Evolutionary conservation across 2,797 vertebrate species (phyloP).

Genomic region (Paguma larvata): DNA sequence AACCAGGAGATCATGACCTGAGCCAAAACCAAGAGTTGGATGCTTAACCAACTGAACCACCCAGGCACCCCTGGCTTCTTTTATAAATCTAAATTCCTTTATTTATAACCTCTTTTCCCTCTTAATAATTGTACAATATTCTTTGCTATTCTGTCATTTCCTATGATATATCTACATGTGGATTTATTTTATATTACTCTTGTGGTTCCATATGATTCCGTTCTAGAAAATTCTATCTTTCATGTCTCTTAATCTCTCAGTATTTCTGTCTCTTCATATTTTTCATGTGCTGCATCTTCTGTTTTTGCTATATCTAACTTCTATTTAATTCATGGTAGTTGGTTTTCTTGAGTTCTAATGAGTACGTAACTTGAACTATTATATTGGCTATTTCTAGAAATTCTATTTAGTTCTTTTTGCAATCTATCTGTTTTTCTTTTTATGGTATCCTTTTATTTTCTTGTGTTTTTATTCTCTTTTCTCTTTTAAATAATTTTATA

Average conservation of each 20-base stretch:
- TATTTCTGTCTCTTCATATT: neutral
- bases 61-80: neutral
- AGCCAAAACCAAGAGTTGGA: no score
- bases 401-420: neutral
- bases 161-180: neutral
- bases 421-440: neutral
- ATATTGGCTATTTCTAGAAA: conserved; percentile 28
- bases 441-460: neutral
- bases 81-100: neutral
- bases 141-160: neutral
- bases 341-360: neutral
- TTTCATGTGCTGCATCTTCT: neutral
- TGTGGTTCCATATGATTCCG: neutral
- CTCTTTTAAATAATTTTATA: neutral
- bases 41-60: no score
- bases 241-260: neutral
- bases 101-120: neutral
- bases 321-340: neutral
- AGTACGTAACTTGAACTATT: neutral
- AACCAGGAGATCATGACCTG: no score
- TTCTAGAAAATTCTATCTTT: neutral
- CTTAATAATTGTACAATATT: neutral
- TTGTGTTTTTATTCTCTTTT: neutral
- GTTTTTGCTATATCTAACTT: neutral
- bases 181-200: neutral